Conservation (phyloP, 2,113 vertebrate genomes). For the Misgurnus mizolepis region DNA sequence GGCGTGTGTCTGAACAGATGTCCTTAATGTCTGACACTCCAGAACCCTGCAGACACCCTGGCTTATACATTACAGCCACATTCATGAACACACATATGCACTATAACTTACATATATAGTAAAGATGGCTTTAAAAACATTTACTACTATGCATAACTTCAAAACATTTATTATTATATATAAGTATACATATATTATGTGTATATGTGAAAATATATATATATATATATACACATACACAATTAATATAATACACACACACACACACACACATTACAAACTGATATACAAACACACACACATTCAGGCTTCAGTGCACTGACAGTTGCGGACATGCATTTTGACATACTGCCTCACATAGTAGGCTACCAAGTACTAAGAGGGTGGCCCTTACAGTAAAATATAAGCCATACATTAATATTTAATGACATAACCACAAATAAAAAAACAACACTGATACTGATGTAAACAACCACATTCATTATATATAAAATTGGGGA, state of each 20-base stretch:
- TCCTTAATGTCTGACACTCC: constrained; percentile 59
- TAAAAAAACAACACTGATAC: constrained; percentile 6
- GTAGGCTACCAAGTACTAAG: not conserved
- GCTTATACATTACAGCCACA: not conserved
- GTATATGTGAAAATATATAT: too few relatives aligned
- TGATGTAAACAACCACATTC: not conserved
- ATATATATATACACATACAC: too few relatives aligned
- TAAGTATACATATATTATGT: too few relatives aligned
- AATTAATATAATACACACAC: not conserved
- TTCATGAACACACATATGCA: not conserved
- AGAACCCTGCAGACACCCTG: constrained; percentile 52
- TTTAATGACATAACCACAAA: constrained; percentile 9
- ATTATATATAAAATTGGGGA: not conserved
- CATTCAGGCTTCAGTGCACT: not conserved
- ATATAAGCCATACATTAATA: constrained; percentile 14
- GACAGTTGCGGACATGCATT: constrained; percentile 18
- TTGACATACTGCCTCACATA: not conserved
- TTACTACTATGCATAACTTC: not conserved
- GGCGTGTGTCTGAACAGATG: constrained; percentile 55
- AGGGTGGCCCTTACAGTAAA: constrained; percentile 3
- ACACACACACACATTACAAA: too few relatives aligned
- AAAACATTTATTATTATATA: too few relatives aligned
- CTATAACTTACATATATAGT: not conserved
- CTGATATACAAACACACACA: too few relatives aligned
- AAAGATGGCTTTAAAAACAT: constrained; percentile 33